Evolutionary conservation across 2,888 invertebrate genomes (phyloP).

Genomic region (Gastrophysa polygoni): DNA sequence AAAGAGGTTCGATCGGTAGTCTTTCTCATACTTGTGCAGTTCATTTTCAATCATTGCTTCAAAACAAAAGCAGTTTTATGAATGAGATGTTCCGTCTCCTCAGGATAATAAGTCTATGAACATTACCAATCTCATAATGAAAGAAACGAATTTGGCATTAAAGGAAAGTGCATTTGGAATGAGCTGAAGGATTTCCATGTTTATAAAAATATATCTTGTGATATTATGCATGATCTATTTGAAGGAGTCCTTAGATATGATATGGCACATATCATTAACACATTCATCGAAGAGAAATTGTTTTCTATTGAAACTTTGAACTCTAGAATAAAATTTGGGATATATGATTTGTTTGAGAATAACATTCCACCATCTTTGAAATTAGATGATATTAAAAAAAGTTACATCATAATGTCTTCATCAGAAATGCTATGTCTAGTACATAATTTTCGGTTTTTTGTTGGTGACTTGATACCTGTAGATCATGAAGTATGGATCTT

Average conservation of each 20-base stretch:
- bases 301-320: constrained; percentile 28
- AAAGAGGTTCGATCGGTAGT: no score
- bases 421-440: constrained; percentile 25
- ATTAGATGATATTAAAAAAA: constrained; percentile 25
- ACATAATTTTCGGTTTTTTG: constrained; percentile 23
- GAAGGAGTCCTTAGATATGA: constrained; percentile 33
- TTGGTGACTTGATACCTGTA: constrained; percentile 24
- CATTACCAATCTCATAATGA: constrained; percentile 6
- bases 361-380: constrained; percentile 22
- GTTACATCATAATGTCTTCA: constrained; percentile 23
- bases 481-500: constrained; percentile 20
- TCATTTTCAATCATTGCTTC: no score
- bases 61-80: no score
- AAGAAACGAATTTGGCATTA: constrained; percentile 22
- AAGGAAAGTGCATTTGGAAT: constrained; percentile 29
- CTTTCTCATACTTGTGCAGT: no score
- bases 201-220: constrained; percentile 22
- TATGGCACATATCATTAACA: constrained; percentile 25
- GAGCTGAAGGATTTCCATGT: constrained; percentile 26
- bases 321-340: constrained; percentile 25
- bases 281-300: constrained; percentile 18
- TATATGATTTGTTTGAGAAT: constrained; percentile 20
- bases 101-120: no score
- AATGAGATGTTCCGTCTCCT: no score
- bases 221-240: constrained; percentile 34